A percentile compares a stretch with the other conserved stretches of the same genome.
Evolutionary conservation across 2,113 vertebrate species (phyloP).

Genomic region (Rhodinocichla rosea): DNA sequence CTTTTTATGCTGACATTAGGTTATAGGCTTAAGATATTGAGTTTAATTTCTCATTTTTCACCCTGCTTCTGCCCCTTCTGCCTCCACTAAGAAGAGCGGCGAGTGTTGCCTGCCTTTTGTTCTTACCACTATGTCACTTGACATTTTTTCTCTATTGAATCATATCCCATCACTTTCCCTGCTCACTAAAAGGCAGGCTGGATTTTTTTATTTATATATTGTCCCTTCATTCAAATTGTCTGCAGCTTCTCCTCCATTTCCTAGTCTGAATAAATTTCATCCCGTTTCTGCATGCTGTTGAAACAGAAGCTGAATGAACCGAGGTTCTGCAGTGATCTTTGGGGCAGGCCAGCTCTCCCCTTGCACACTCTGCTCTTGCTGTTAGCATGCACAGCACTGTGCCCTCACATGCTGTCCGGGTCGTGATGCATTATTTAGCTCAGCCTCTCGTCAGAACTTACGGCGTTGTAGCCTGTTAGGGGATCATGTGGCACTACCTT

Average conservation of each 20-base stretch:
- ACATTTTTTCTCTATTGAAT: background rate
- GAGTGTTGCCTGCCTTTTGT: background rate
- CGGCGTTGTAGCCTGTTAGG: conserved; percentile 5
- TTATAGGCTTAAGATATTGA: background rate
- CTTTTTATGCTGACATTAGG: background rate
- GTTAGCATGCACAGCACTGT: background rate
- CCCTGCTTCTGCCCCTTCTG: background rate
- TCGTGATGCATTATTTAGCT: conserved; percentile 30
- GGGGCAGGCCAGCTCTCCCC: background rate
- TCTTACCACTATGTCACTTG: background rate
- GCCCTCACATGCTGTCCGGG: background rate
- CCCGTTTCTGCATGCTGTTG: background rate
- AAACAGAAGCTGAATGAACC: background rate
- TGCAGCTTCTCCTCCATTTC: background rate
- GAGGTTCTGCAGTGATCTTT: background rate
- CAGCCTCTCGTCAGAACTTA: conserved; percentile 9
- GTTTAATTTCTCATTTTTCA: background rate
- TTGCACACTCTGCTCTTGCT: background rate
- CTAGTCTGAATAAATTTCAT: background rate
- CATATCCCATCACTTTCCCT: background rate
- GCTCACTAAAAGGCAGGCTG: background rate
- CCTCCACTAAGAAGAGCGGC: background rate
- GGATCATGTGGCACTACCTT: conserved; percentile 25
- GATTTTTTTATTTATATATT: background rate
- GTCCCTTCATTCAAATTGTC: background rate